Base-by-base conservation (phyloP, 2,797 vertebrate species). In the Choloepus didactylus region DNA sequence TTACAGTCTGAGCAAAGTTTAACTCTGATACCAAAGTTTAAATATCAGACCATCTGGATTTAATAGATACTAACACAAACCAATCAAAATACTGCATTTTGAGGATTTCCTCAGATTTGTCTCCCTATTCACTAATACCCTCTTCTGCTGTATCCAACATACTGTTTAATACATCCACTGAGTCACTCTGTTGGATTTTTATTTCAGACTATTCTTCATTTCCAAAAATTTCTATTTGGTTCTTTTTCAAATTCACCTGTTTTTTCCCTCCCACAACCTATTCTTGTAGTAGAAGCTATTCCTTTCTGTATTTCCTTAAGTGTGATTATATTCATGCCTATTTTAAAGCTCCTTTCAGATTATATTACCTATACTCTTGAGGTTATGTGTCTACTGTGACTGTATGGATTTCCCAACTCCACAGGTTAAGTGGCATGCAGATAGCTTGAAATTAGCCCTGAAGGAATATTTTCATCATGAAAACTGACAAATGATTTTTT, bases 1-100 rank as follows among this genome's bases (percentile, higher is more conserved):
- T 21, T 1, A 19, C 69, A 85, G 18, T 54, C 5, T 85, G 29
- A 89, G 51, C 27, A 41, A 79, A 84, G 29, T 83, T 75, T 84
- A 95, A 87, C 49, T 72, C 70, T 89, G 41, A 84, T 19, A n/a
- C 44, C 25, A 31, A 94, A 79, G 12, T 87, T 91, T 38, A 62
- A 87, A 91, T 89, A 75, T 80, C 49, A 76, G 51, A 75, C 6
- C 18, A 5, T 21, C 54, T 15, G 54, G 18, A 19, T 56, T 56
- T 56, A 56, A 18, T 21, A 56, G 18, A 31, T 54, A 76, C 31
- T 29, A 90, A 82, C 2, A 38, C 14, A 81, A 38, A 60, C 46
- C 11, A 87, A 67, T 75, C 19, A 38, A 79, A 92, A n/a, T 18
- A 46, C 41, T 67, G 0, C 21, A 59, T 31, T 46, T 12, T 41